Percentiles rank a stretch among this genome's conserved stretches.
phyloP scores from a whole-genome alignment of 2,888 invertebrate species.

The Drosophila mulleri region DNA sequence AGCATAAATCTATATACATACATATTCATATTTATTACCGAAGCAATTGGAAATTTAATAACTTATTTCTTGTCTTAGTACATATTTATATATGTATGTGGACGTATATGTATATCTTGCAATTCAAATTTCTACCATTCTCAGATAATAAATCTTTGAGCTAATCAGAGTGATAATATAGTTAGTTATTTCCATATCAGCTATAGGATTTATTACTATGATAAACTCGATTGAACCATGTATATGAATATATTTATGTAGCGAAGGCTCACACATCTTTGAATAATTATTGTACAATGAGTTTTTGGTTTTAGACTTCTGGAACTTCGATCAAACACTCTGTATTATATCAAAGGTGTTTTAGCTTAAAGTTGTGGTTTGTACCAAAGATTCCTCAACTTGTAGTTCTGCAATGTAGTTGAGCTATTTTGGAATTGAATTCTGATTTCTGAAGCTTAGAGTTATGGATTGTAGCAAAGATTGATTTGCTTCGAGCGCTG shows the following conservation, averaged over 20 bases:
- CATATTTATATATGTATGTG: too few relatives aligned
- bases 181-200: neutral
- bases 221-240: neutral
- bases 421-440: neutral
- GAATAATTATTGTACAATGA: neutral
- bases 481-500: neutral
- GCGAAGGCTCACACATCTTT: neutral
- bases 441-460: neutral
- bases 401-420: neutral
- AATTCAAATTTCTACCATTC: neutral
- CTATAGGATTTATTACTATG: neutral
- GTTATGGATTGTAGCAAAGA: neutral
- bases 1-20: neutral
- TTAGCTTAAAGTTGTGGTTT: neutral
- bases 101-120: neutral
- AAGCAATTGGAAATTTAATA: neutral
- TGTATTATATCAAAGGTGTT: neutral
- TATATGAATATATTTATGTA: neutral
- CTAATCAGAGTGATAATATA: neutral
- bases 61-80: too few relatives aligned
- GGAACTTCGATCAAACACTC: too few relatives aligned
- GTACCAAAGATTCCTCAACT: neutral
- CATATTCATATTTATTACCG: neutral
- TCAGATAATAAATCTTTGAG: too few relatives aligned
- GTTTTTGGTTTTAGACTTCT: neutral